A percentile compares a stretch with the other conserved stretches of the same genome.
phyloP scores from a whole-genome alignment of 1,140 invertebrate species.

The Chironomus striatipennis region DNA sequence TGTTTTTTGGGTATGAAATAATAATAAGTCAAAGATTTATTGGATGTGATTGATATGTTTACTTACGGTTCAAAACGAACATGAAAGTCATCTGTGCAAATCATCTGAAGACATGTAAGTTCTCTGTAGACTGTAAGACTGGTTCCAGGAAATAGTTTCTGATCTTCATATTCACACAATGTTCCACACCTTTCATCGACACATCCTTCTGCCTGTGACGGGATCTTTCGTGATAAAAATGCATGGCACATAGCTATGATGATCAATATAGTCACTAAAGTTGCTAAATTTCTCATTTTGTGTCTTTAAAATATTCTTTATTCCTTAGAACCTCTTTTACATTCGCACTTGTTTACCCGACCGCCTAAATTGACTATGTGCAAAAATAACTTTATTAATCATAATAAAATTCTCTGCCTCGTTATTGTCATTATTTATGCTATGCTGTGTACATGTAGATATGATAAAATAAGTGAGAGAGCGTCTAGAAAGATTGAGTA shows the following conservation, averaged over 20 bases:
- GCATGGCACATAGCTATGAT: neutral
- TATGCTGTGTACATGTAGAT: no score
- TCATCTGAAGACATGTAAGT: neutral
- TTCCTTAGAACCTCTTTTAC: neutral
- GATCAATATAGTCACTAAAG: neutral
- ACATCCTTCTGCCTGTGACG: neutral
- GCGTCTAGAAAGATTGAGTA: no score
- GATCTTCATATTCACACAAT: neutral
- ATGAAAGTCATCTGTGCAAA: neutral
- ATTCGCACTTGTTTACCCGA: neutral
- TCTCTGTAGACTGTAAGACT: neutral
- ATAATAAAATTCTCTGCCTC: neutral
- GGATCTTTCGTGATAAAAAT: neutral
- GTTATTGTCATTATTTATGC: neutral
- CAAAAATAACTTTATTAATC: constrained; percentile 2
- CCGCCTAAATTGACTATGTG: neutral
- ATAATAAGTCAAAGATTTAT: no score
- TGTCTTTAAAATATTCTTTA: neutral
- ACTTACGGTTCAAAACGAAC: neutral
- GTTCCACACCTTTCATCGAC: neutral
- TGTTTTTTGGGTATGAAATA: neutral
- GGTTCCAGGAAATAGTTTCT: neutral
- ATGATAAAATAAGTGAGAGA: no score
- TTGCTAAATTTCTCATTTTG: neutral
- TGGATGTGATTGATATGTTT: no score